phyloP scores from a whole-genome alignment of 2,888 invertebrate species.

The Lucinisca nassula region DNA sequence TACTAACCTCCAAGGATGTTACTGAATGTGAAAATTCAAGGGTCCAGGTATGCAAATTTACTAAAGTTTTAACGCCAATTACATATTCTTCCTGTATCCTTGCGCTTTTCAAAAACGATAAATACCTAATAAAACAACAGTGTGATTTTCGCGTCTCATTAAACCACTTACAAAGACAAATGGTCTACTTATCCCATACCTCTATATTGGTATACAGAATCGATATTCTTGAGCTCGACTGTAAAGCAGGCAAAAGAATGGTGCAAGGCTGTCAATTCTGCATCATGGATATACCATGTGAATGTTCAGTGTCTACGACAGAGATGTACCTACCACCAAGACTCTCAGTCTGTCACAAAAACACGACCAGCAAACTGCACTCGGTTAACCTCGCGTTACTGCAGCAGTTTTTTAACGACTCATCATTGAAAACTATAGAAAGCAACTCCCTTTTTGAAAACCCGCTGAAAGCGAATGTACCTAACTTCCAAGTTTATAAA shows the following conservation, averaged over 20 bases:
- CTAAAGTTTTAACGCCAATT: background rate
- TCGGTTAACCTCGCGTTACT: background rate
- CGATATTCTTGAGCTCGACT: background rate
- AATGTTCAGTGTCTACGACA: background rate
- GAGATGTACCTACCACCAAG: background rate
- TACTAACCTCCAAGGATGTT: background rate
- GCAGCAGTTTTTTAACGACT: background rate
- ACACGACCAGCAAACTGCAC: background rate
- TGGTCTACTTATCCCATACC: background rate
- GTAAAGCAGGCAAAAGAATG: background rate
- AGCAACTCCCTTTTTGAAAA: background rate
- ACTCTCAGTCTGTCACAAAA: background rate
- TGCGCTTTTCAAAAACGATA: background rate
- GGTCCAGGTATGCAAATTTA: background rate
- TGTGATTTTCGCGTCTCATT: background rate
- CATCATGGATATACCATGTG: background rate
- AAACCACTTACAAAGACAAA: background rate
- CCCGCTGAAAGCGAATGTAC: background rate
- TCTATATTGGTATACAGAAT: background rate
- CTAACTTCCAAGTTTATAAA: background rate
- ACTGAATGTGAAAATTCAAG: background rate
- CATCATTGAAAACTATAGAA: background rate
- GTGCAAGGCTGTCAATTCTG: slow-evolving; percentile 2
- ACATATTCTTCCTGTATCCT: background rate
- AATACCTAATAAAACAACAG: background rate